Evolutionary conservation across 2,888 invertebrate genomes (phyloP), one percentile per base, ranked within the genome.

Genomic region (Craniophora ligustri): DNA sequence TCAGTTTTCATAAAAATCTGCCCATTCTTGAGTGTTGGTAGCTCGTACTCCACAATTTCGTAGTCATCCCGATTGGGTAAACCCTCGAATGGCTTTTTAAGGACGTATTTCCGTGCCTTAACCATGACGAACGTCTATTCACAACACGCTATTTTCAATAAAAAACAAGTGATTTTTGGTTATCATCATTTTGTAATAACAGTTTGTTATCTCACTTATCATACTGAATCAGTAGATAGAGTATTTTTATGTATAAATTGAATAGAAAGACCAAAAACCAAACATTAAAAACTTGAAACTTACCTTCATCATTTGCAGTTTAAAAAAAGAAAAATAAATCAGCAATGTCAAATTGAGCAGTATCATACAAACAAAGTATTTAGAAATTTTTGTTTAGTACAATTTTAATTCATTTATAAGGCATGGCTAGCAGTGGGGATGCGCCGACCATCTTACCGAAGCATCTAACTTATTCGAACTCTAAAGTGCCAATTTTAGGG

Each of bases 11-110:
- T 71, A 0, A 85, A 72, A 11, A 84, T 63, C 15, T 86, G 95
- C 81, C 68, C 71, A 50, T 72, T 60, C 18, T 71, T 58, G 94
- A 72, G 40, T 3, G 57, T 15, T 13, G 68, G 66, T 30, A 96
- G 72, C 42, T 94, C 94, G 74, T 95, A 94, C 73, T 95, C 95
- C 0, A 94, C 90, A 2, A 96, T 71, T 67, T 93, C 85, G 10
- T 95, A 91, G 80, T 96, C 95, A 0, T 90, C 83, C 16, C 84
- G 76, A 72, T 94, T 94, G 0, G 95, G 95, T 31, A 90, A 80
- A 0, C 95, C 95, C 13, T 93, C 80, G 70, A 95, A 95, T 39
- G 89, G 82, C 59, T 94, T 72, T 15, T 46, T 94, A 1, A 84
- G 89, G 2, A 95, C 78, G 10, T 72, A 72, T 51, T 70, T 95